Evolutionary conservation across 1,140 invertebrate species (phyloP), one percentile per base, ranked within the genome.

Genomic region (Sinella curviseta): DNA sequence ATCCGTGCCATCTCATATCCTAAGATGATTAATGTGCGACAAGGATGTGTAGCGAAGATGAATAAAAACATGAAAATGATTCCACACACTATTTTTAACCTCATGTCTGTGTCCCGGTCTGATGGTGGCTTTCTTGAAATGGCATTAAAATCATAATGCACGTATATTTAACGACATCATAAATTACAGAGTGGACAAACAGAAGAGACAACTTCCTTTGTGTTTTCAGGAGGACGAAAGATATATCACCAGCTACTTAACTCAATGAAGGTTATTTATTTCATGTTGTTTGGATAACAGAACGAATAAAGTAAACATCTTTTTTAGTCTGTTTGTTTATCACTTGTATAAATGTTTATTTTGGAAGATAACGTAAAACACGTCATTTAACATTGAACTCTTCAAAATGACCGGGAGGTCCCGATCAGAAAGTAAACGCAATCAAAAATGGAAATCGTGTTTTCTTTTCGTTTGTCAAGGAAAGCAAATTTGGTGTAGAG

Each of bases 21-120:
- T 70, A 1, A 70, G 14, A 33, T 31, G 65, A 70, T 70, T 70
- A 70, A 26, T 65, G 57, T 70, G 65, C 57, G 57, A 60, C 12
- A 48, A 48, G 57, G 57, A 4, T 8, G 8, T 12, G 20, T 48
- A 48, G 39, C 39, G 39, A 48, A 48, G 39, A 48, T 8, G 39
- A 48, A 20, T 48, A n/a, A n/a, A n/a, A n/a, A n/a, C 20, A 48
- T 20, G 20, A 12, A 48, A 48, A 48, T 48, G 8, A 48, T 20
- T 48, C 39, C 20, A 48, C 20, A 12, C 39, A 48, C 39, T 48
- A 48, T 48, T 48, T 48, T 48, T 48, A 48, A 48, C 39, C 39
- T 48, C 39, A 48, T 48, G 39, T 20, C 39, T 48, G 20, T 12
- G 8, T 12, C 39, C 39, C 20, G 8, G 8, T 48, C 20, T 48